Evolutionary conservation across 2,888 invertebrate species (phyloP), one percentile per base, ranked within the genome.

Genomic region (Baronia brevicornis): DNA sequence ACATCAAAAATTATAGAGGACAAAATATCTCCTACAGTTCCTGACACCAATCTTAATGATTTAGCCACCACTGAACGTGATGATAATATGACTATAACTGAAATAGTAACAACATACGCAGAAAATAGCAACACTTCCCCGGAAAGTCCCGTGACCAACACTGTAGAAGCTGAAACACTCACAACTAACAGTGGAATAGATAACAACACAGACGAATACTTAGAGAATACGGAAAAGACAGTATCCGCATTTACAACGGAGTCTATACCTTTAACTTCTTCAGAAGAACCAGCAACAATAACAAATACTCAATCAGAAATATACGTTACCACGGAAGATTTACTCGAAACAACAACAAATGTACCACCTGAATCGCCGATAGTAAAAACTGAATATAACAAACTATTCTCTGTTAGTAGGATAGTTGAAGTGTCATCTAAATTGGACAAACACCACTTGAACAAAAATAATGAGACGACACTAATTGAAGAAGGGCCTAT

Each of bases 361-460:
- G 38, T 51, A 27, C 50, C 69, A 11, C 56, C 63, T 33, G 52
- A 60, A 26, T 48, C 70, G 4, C 75, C 75, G 3, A 60, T 75
- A 5, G 56, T 84, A 13, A 84, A 84, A 66, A 77, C 84, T 10
- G 82, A 84, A 48, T 72, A 85, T 14, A 85, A 90, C 48, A 88
- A 88, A 63, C 54, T 91, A 8, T 89, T 90, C 39, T 90, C 90
- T 46, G 87, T 91, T 0, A 91, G 89, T 60, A 80, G 91, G 57
- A 87, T 90, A 14, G 88, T 90, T 2, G 90, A 91, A 71, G 87
- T 91, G 1, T 88, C 88, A 18, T 89, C 89, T 0, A 89, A 89
- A 60, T 82, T 88, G 54, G 87, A 87, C 15, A 88, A 88, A 55
- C 75, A 86, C 28, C 85, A 86, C 9, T 50, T 86, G 4, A 86